Percentiles rank a stretch among this genome's conserved stretches.
These are phyloP conservation scores for Phengaris arion DNA, from an alignment of 2,888 invertebrate genomes.

Conservation along the genomic window DNA sequence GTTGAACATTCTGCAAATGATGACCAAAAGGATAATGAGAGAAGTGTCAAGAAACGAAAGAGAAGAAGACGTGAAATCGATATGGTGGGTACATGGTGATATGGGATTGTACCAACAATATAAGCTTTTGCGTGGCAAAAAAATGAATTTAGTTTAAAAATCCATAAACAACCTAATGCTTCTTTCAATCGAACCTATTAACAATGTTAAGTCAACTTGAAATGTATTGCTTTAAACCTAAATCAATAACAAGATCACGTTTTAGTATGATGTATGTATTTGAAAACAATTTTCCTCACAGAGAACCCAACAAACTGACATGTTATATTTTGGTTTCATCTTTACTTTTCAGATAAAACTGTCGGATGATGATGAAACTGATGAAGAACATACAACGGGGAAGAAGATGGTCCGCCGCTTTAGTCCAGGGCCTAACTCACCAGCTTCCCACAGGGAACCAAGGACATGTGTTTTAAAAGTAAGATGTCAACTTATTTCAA, in stretches of 20 bases:
- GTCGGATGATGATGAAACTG: constrained; percentile 73
- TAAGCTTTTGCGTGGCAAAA: too few species aligned
- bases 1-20: constrained; percentile 68
- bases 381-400: constrained; percentile 58
- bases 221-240: too few species aligned
- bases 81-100: constrained; percentile 51
- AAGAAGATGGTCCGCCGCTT: constrained; percentile 63
- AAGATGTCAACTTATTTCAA: constrained; percentile 28
- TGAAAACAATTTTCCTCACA: too few species aligned
- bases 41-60: constrained; percentile 66
- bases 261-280: too few species aligned
- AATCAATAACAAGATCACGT: too few species aligned
- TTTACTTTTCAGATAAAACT: constrained; percentile 55
- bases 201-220: too few species aligned
- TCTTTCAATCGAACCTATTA: too few species aligned
- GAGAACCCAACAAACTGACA: background rate
- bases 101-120: too few species aligned
- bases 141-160: too few species aligned
- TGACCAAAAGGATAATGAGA: constrained; percentile 60
- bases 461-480: constrained; percentile 88
- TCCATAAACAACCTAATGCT: too few species aligned
- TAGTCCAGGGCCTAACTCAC: constrained; percentile 69
- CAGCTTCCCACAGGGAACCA: constrained; percentile 86
- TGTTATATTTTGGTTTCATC: background rate
- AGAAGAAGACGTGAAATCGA: constrained; percentile 70